These are phyloP conservation scores for Dasyornis broadbenti DNA, from an alignment of 2,113 vertebrate species.

Conservation along the genomic window DNA sequence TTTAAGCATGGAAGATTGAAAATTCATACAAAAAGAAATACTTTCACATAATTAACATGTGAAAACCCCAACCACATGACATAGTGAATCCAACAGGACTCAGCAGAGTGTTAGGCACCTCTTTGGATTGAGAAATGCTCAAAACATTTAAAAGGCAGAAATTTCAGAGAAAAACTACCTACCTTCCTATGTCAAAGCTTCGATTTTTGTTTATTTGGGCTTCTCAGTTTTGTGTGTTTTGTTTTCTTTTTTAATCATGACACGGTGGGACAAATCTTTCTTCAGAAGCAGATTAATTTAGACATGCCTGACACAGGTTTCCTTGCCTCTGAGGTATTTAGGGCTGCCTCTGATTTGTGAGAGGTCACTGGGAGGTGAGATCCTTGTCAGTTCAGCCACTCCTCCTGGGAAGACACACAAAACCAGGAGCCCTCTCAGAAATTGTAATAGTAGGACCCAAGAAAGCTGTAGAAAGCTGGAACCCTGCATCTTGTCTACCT, in stretches of 20 bases:
- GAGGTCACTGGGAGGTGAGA: neutral
- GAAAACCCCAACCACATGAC: neutral
- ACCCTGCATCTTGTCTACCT: neutral
- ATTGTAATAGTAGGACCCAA: neutral
- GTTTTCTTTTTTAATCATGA: neutral
- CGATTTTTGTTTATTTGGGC: neutral
- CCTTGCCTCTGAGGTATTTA: neutral
- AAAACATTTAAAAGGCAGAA: neutral
- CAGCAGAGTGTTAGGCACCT: neutral
- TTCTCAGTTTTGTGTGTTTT: fast-evolving
- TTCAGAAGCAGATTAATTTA: neutral
- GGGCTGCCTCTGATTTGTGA: neutral
- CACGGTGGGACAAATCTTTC: neutral
- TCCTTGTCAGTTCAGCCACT: neutral
- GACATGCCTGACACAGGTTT: neutral
- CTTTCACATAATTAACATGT: neutral
- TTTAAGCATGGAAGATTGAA: neutral
- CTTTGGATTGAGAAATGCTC: neutral
- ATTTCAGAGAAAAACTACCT: neutral
- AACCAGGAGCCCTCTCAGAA: neutral
- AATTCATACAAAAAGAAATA: neutral
- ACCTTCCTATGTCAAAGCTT: neutral
- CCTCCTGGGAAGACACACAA: neutral
- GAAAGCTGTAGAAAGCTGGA: neutral
- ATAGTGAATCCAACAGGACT: neutral